phyloP scores from a whole-genome alignment of 2,113 vertebrate species.

The Smithornis capensis region DNA sequence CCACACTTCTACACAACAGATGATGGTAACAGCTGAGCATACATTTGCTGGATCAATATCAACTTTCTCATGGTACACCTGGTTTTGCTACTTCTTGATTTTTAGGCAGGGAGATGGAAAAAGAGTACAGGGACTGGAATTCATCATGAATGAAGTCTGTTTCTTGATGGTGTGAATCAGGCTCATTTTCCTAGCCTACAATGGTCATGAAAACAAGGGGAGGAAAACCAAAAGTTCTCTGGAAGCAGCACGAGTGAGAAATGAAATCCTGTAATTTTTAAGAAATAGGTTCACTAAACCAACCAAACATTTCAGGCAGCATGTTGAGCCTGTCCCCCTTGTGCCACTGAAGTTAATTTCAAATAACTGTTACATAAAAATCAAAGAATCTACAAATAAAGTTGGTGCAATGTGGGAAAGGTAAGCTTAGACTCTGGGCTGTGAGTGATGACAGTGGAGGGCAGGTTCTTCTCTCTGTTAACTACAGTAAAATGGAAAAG shows the following conservation, averaged over 20 bases:
- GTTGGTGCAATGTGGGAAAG: background rate
- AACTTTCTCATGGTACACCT: background rate
- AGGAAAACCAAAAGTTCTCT: background rate
- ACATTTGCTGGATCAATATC: background rate
- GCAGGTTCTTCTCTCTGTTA: background rate
- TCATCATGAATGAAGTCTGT: background rate
- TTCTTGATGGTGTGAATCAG: background rate
- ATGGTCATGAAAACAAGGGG: background rate
- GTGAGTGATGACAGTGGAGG: background rate
- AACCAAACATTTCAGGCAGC: background rate
- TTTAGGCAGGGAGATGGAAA: background rate
- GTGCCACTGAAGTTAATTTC: background rate
- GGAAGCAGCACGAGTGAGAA: background rate
- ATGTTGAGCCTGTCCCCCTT: background rate
- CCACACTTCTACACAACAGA: background rate
- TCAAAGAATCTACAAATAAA: background rate
- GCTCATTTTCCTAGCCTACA: background rate
- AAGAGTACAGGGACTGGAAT: background rate
- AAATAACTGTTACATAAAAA: background rate
- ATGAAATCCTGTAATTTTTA: background rate
- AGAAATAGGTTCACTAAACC: background rate
- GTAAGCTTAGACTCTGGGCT: background rate
- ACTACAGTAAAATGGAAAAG: background rate
- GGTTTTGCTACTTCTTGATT: background rate
- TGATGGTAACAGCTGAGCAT: background rate